Base-by-base conservation (phyloP, 2,797 vertebrate species). In the Galago senegalensis region DNA sequence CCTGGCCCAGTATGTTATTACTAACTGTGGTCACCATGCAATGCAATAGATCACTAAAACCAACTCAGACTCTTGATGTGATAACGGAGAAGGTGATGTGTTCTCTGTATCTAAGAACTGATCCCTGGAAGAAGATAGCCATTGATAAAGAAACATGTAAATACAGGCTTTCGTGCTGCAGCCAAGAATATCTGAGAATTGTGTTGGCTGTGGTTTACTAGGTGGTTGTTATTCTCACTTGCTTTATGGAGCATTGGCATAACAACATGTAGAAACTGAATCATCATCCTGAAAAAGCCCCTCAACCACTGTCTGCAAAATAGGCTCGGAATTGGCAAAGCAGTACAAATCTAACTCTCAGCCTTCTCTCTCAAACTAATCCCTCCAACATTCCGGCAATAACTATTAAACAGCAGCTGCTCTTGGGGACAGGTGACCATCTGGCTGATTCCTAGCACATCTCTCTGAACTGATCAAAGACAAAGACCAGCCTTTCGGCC, bases 381-480 rank as follows among this genome's bases (percentile, higher is more conserved):
- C 63, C 72, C 56, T 75, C 37, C 17, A 29, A 21, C 29, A 53
- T 29, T 6, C 27, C 90, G 56, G 23, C 18, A 23, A 43, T 67
- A 49, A 14, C 75, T 34, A 23, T 29, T 43, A 65, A 83, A 49
- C 25, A 65, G 20, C 67, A 88, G 61, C 34, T 87, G 67, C 21
- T 87, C 79, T 40, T 10, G 14, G 73, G 29, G 72, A 63, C 21
- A 88, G 63, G 20, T 69, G 60, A 81, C n/a, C 63, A 70, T 2
- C 1, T 31, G 67, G 56, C 46, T 61, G 49, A 12, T 70, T 77
- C 80, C 56, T 72, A 31, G 43, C 65, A 56, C 23, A 27, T 53
- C 40, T 82, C 85, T 95, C 49, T 87, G 53, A 87, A 76, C 13
- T 65, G 72, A 67, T 70, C 94, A 84, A 84, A 90, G 70, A 40